A percentile compares a stretch with the other conserved stretches of the same genome.
Evolutionary conservation across 2,888 invertebrate species (phyloP).

Genomic region (Sturmia bella): DNA sequence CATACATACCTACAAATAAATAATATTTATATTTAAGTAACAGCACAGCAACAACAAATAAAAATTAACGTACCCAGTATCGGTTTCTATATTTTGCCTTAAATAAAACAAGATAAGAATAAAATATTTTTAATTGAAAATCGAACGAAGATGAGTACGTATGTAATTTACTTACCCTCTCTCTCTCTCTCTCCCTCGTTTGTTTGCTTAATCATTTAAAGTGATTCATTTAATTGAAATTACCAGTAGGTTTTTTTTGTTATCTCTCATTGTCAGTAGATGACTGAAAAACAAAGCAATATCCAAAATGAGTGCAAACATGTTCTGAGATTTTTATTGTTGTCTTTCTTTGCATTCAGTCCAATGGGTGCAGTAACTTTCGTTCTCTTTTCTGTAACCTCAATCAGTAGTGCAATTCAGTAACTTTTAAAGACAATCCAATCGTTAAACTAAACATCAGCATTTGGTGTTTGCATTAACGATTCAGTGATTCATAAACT

Average conservation of each 20-base stretch:
- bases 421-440: too few species aligned
- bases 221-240: slow-evolving; percentile 49
- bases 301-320: slow-evolving; percentile 11
- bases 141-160: slow-evolving; percentile 31
- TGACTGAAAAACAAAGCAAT: slow-evolving; percentile 10
- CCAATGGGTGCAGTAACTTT: slow-evolving; percentile 59
- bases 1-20: neutral
- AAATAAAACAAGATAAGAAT: neutral
- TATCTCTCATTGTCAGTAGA: slow-evolving; percentile 27
- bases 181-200: too few species aligned
- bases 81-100: slow-evolving; percentile 4
- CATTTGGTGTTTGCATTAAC: too few species aligned
- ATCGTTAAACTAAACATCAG: too few species aligned
- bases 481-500: too few species aligned
- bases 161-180: too few species aligned
- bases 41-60: slow-evolving; percentile 17
- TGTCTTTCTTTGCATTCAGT: slow-evolving; percentile 8
- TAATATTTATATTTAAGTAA: slow-evolving; percentile 2
- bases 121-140: slow-evolving; percentile 54
- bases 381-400: slow-evolving; percentile 31
- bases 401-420: too few species aligned
- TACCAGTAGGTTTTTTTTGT: slow-evolving; percentile 15
- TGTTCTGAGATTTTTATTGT: neutral
- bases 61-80: slow-evolving; percentile 1
- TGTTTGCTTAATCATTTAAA: slow-evolving; percentile 31